Evolutionary conservation across 1,140 invertebrate genomes (phyloP), one percentile per base, ranked within the genome.

Genomic region (Pissodes strobi): DNA sequence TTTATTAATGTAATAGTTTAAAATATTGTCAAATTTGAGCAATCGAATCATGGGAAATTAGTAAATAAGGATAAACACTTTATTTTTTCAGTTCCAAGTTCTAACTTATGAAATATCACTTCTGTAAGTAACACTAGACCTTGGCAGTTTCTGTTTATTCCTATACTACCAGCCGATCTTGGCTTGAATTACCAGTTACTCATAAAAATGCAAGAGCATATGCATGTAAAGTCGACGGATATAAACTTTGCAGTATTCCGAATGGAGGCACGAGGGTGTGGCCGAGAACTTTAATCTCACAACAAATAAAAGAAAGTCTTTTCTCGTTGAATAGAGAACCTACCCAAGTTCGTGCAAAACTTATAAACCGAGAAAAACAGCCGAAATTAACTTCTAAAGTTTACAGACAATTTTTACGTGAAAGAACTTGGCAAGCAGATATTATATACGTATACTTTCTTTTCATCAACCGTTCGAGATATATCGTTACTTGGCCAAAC

Each of bases 391-490:
- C 30, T 52, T 61, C 18, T 52, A 52, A 52, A 61, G 46, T 61
- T 61, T 61, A 52, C 58, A 52, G 58, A 61, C 58, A 39, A 30
- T 2, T 48, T 45, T 19, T 49, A 59, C 57, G 57, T 59, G 57
- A 34, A 19, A 30, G 12, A 22, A 59, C 45, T 59, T 34, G 43
- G 23, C 45, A 59, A 59, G 10, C 19, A 39, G n/a, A n/a, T n/a
- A n/a, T n/a, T 13, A 45, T 57, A 30, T 45, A 45, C 55, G 19
- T 57, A 57, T 41, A 15, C 45, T 30, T 27, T 17, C 23, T 25
- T 57, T 41, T 15, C 41, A 52, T 52, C 49, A 52, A 34, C 49
- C 34, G 17, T 30, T 10, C 22, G 45, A 12, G n/a, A n/a, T n/a
- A n/a, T n/a, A n/a, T n/a, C n/a, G n/a, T n/a, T n/a, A n/a, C n/a